Conservation (phyloP, 2,888 invertebrate genomes). For the Rambutsinella grinnellia region DNA sequence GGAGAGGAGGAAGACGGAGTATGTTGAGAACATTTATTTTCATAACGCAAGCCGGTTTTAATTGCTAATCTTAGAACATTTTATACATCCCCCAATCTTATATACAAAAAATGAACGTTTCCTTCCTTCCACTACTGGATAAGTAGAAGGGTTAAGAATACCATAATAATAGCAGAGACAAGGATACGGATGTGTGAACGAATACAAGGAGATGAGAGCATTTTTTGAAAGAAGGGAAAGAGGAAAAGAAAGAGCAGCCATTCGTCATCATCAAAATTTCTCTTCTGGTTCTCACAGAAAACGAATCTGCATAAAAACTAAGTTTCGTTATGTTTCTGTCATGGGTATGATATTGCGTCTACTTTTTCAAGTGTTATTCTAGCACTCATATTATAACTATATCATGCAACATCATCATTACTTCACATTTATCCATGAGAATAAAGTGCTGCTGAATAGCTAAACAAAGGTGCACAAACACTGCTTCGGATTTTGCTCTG, state of each 20-base stretch:
- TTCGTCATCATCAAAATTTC: constrained; percentile 31
- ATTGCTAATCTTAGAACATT: constrained; percentile 25
- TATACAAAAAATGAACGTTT: too few relatives aligned
- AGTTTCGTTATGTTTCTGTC: too few relatives aligned
- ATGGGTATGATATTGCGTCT: too few relatives aligned
- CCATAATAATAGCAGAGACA: constrained; percentile 4
- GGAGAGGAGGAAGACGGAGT: constrained; percentile 9
- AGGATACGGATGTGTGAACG: constrained; percentile 47
- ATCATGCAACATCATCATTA: constrained; percentile 24
- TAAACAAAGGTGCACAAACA: too few relatives aligned
- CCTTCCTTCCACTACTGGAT: constrained; percentile 18
- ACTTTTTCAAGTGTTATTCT: too few relatives aligned
- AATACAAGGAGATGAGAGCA: constrained; percentile 35
- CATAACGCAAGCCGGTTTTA: constrained; percentile 28
- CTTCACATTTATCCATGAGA: constrained; percentile 22
- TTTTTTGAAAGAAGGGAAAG: too few relatives aligned
- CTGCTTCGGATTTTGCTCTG: too few relatives aligned
- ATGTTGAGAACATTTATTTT: constrained; percentile 37
- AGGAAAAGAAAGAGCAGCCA: constrained; percentile 15
- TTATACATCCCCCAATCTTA: too few relatives aligned
- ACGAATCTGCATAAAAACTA: constrained; percentile 33
- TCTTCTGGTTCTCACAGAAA: constrained; percentile 23
- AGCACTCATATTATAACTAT: constrained; percentile 9
- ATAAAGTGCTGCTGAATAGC: too few relatives aligned
- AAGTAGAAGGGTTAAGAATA: constrained; percentile 34